These are phyloP conservation scores for Musca vetustissima DNA, from an alignment of 1,140 invertebrate species.

Conservation along the genomic window DNA sequence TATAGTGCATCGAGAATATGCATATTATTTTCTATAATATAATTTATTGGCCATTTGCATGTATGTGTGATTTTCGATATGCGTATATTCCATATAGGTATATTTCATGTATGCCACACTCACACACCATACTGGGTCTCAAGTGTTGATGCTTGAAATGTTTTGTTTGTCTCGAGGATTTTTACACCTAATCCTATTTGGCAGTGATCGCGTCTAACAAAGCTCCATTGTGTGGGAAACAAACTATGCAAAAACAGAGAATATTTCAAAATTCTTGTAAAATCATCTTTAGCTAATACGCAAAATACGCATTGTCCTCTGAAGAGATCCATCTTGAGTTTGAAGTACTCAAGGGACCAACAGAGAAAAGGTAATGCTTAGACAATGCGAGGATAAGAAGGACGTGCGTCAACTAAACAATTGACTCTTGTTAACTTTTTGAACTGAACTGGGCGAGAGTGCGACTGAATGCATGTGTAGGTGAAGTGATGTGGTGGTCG, in stretches of 20 bases:
- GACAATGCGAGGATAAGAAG: too few relatives aligned
- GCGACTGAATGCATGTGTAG: not conserved
- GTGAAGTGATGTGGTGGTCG: constrained; percentile 16
- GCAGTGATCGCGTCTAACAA: constrained; percentile 7
- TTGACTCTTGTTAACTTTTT: not conserved
- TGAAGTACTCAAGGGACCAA: too few relatives aligned
- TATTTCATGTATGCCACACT: too few relatives aligned
- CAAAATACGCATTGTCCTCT: not conserved
- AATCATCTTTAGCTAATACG: constrained; percentile 8
- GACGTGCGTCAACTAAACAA: not conserved
- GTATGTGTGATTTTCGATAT: too few relatives aligned
- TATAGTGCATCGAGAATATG: too few relatives aligned
- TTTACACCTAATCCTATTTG: constrained; percentile 16
- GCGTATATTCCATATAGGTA: too few relatives aligned
- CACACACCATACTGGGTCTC: not conserved
- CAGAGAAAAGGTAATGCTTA: too few relatives aligned
- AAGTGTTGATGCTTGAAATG: constrained; percentile 3
- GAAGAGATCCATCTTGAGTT: not conserved
- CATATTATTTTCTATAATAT: too few relatives aligned
- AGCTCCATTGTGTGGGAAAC: not conserved
- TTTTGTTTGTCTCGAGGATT: not conserved
- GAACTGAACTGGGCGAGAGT: not conserved
- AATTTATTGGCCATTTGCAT: too few relatives aligned
- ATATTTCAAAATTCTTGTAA: constrained; percentile 6
- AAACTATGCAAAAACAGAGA: too few relatives aligned